Evolutionary conservation across 2,888 invertebrate genomes (phyloP).

Genomic region (Oeneis ivallda): DNA sequence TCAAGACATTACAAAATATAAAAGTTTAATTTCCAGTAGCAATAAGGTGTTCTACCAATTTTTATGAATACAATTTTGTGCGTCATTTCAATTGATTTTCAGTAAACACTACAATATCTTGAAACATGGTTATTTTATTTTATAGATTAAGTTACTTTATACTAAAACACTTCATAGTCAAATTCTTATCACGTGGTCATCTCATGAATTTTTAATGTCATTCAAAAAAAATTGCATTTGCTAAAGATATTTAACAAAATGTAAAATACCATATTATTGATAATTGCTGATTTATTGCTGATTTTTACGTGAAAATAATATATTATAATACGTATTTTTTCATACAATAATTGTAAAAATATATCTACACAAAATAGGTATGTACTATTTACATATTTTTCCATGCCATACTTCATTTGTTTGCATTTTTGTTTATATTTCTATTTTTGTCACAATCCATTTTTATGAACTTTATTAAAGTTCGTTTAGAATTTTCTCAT

Average conservation of each 20-base stretch:
- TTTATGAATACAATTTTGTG: conserved; percentile 36
- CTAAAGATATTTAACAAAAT: background rate
- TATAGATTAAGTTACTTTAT: conserved; percentile 1
- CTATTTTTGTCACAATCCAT: background rate
- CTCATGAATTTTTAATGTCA: background rate
- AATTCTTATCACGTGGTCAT: conserved; percentile 3
- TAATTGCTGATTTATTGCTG: conserved; percentile 6
- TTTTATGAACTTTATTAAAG: background rate
- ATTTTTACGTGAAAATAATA: background rate
- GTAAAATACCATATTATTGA: background rate
- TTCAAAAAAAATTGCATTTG: background rate
- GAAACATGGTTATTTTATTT: background rate
- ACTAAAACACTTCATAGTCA: background rate
- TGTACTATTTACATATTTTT: conserved; percentile 26
- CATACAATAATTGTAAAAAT: conserved; percentile 14
- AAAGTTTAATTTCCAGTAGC: conserved; percentile 47
- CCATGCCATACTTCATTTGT: background rate
- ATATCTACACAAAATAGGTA: conserved; percentile 17
- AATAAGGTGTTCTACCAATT: conserved; percentile 30
- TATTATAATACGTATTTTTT: conserved; percentile 4
- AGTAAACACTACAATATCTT: conserved; percentile 5
- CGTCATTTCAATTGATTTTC: conserved; percentile 19
- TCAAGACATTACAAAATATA: conserved; percentile 15
- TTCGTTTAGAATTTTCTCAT: background rate
- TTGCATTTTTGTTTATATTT: background rate